Conservation (phyloP, 2,113 vertebrate species). For the Eulemur macaco region DNA sequence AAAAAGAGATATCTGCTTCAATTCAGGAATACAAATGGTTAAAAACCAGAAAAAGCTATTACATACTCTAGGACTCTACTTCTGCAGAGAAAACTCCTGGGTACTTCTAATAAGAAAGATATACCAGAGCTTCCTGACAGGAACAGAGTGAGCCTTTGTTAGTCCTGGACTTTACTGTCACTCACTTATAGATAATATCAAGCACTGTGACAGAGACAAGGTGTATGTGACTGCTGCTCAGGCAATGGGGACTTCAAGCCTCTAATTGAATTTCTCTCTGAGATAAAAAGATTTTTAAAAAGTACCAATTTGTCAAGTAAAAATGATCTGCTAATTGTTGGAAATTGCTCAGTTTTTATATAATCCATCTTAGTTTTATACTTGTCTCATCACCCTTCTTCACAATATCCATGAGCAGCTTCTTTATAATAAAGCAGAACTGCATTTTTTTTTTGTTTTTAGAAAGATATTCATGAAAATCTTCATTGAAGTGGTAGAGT, state of each 20-base stretch:
- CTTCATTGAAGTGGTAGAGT: background rate
- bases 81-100: constrained; percentile 40
- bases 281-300: background rate
- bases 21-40: constrained; percentile 40
- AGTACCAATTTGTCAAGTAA: constrained; percentile 34
- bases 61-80: background rate
- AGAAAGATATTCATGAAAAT: background rate
- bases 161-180: constrained; percentile 55
- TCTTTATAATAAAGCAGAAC: background rate
- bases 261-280: constrained; percentile 56
- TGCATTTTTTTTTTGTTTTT: background rate
- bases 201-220: constrained; percentile 54
- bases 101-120: constrained; percentile 56
- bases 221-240: constrained; percentile 21
- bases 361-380: background rate
- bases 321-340: constrained; percentile 49
- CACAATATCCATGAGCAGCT: background rate
- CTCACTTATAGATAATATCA: constrained; percentile 42
- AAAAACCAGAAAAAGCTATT: background rate
- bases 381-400: background rate
- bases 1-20: background rate
- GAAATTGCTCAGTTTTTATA: background rate
- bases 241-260: background rate
- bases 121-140: constrained; percentile 43
- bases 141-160: constrained; percentile 56